phyloP scores from a whole-genome alignment of 2,888 invertebrate genomes.

The Torymus aiolomorphi region DNA sequence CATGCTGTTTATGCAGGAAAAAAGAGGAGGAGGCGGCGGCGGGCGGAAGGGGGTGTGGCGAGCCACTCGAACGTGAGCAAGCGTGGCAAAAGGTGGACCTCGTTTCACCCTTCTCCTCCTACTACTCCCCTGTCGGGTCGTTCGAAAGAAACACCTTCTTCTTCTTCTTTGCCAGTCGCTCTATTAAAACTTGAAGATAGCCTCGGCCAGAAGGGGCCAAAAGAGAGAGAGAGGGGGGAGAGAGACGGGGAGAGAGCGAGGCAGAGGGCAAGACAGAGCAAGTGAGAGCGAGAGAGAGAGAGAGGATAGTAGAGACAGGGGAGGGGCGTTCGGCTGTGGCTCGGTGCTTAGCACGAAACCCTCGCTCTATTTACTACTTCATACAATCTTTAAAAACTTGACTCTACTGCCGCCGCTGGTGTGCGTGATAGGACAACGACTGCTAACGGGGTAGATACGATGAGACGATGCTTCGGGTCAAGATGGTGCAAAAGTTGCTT shows the following conservation, averaged over 20 bases:
- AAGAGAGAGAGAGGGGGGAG: conserved; percentile 37
- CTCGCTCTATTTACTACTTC: conserved; percentile 65
- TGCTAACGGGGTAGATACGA: not conserved
- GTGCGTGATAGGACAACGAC: not conserved
- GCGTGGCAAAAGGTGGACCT: conserved; percentile 39
- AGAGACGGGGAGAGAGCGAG: not conserved
- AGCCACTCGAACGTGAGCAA: not conserved
- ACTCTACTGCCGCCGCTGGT: not conserved
- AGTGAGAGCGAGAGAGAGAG: too few species aligned
- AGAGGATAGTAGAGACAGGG: not conserved
- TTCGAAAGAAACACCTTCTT: conserved; percentile 41
- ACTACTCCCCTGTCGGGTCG: conserved; percentile 24
- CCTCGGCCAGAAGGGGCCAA: conserved; percentile 9
- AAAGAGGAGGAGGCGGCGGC: conserved; percentile 46
- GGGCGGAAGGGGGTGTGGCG: conserved; percentile 39
- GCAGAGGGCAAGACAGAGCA: too few species aligned
- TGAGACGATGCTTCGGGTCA: not conserved
- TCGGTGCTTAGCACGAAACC: conserved; percentile 61
- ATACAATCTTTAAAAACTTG: conserved; percentile 65
- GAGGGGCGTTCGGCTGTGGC: conserved; percentile 50
- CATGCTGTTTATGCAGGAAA: conserved; percentile 70
- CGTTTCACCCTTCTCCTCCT: conserved; percentile 7
- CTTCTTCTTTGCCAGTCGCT: conserved; percentile 57
- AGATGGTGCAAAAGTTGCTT: conserved; percentile 13
- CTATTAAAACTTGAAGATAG: conserved; percentile 70